Conservation (phyloP, 2,888 invertebrate genomes). For the Ophion ellenae region DNA sequence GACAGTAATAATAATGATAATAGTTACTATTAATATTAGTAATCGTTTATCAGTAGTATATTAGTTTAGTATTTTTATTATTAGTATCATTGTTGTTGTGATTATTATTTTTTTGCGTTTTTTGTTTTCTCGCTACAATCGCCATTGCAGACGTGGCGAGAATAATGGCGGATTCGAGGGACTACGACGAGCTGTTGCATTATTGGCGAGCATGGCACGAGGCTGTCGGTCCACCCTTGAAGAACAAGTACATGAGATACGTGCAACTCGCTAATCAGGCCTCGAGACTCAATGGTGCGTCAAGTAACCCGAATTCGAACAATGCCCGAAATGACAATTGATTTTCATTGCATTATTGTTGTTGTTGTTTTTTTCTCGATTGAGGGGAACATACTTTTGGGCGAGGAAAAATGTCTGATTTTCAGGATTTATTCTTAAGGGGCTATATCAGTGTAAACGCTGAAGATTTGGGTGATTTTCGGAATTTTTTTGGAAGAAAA, state of each 20-base stretch:
- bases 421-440: too few relatives aligned
- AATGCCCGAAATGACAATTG: background rate
- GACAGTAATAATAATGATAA: too few relatives aligned
- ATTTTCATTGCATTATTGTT: slow-evolving; percentile 15
- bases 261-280: slow-evolving; percentile 92
- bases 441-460: too few relatives aligned
- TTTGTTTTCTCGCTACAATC: background rate
- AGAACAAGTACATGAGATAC: slow-evolving; percentile 91
- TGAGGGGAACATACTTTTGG: too few relatives aligned
- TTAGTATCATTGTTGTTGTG: background rate
- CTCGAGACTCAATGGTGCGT: slow-evolving; percentile 88
- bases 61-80: background rate
- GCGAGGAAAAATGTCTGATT: too few relatives aligned
- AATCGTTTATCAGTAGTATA: too few relatives aligned
- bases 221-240: slow-evolving; percentile 90
- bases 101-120: background rate
- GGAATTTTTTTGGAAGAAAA: too few relatives aligned
- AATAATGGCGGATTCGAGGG: slow-evolving; percentile 89
- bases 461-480: too few relatives aligned
- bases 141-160: slow-evolving; percentile 82
- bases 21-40: too few relatives aligned
- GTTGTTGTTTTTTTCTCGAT: background rate
- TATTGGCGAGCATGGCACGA: slow-evolving; percentile 94
- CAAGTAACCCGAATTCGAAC: background rate
- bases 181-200: slow-evolving; percentile 90